Base-by-base conservation (phyloP, 2,113 vertebrate species). In the Saguinus imperator region DNA sequence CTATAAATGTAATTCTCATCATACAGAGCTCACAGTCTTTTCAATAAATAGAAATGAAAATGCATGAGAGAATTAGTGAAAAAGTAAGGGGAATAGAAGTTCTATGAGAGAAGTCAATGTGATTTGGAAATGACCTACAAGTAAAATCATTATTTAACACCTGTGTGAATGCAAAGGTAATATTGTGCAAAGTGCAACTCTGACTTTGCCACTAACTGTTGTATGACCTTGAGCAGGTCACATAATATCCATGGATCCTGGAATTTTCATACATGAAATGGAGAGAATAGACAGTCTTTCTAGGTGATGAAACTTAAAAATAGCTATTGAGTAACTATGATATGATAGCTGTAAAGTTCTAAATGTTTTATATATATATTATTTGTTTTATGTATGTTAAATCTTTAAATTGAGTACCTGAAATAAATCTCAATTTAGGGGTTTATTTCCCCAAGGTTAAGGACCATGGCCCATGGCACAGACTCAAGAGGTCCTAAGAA, bases 31-130 rank as follows among this genome's bases (percentile, higher is more conserved):
- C 50, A 82, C 70, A 85, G 45, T 96, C 9, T 90, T 14, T 58
- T 96, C 94, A 76, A 55, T 73, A 89, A 90, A 82, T 80, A 94
- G n/a, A 93, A 94, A 79, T 91, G 55, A 91, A 94, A 68, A 93
- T 48, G 21, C 8, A 81, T 1, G 77, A 85, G 86, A 70, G 6
- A 55, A 80, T 72, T 88, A 43, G 18, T 77, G 13, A 73, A 79
- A 91, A 95, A 37, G 1, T 73, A 88, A 82, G 27, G 3, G 2
- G 40, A 55, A 55, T 9, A 66, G 32, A 94, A 17, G 1, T 58
- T 85, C 23, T 61, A 23, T 8, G 12, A 76, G 50, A 85, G 20
- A 58, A 72, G 37, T 90, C 29, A 68, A 23, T 82, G 6, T 16
- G 45, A 58, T 77, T 50, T 84, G 23, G 18, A 90, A 64, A 37